Conservation (phyloP, 64 coral and sea anemone species). For the Dendronephthya gigantea region DNA sequence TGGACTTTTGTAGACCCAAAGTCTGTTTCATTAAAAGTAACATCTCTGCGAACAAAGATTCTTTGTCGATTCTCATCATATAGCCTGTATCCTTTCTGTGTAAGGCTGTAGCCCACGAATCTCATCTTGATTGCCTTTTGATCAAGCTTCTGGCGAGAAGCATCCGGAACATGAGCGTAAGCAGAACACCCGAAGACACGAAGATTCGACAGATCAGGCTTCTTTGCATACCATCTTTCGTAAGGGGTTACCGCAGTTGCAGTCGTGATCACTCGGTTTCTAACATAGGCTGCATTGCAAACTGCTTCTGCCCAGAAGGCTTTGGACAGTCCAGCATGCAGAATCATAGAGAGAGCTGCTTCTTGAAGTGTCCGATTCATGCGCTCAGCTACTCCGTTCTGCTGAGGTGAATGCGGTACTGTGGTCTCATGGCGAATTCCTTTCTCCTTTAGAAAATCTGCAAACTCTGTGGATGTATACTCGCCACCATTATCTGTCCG, state of each 20-base stretch:
- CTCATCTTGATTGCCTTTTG: constrained; percentile 24
- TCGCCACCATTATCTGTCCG: background rate
- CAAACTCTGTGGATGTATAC: background rate
- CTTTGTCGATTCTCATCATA: constrained; percentile 5
- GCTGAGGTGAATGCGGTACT: background rate
- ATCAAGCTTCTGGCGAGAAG: constrained; percentile 22
- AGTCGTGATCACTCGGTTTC: constrained; percentile 33
- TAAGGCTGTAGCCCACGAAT: no score
- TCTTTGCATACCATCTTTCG: constrained; percentile 35
- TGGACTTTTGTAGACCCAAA: background rate
- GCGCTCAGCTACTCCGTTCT: background rate
- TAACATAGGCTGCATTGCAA: constrained; percentile 39
- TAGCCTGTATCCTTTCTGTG: no score
- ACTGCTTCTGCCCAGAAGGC: constrained; percentile 50
- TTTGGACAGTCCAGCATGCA: background rate
- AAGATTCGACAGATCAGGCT: constrained; percentile 29
- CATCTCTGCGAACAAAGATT: constrained; percentile 40
- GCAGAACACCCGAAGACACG: constrained; percentile 42
- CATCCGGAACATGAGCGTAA: constrained; percentile 25
- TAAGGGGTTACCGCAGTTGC: constrained; percentile 27
- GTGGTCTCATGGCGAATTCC: constrained; percentile 4
- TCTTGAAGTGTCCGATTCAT: constrained; percentile 4
- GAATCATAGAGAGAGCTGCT: constrained; percentile 1
- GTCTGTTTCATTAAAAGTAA: constrained; percentile 36
- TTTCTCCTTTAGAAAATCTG: constrained; percentile 1